Evolutionary conservation across 2,113 vertebrate species (phyloP), one percentile per base, ranked within the genome.

Genomic region (Macquaria australasica): DNA sequence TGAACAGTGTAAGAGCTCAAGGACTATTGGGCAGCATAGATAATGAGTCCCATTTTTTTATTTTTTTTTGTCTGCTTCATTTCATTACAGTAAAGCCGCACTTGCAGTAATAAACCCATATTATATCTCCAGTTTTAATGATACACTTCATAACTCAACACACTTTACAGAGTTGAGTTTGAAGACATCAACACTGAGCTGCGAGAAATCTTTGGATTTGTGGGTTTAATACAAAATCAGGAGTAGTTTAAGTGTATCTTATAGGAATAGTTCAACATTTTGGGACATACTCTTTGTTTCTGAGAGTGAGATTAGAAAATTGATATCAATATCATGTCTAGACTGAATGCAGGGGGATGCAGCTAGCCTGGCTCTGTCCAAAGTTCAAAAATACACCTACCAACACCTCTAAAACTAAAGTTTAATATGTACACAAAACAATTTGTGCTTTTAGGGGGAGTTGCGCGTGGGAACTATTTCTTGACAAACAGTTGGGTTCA

Each of bases 21-120:
- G 73, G 78, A 64, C 21, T 21, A 15, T 84, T 63, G 50, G 71
- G 45, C 39, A 25, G 18, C 55, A 11, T 3, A 28, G 37, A 69
- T 73, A 77, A 77, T 60, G 15, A 56, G 28, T 9, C 8, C 8
- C 16, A 8, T 58, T 39, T 16, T 66, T 20, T n/a, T n/a, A n/a
- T n/a, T n/a, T n/a, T n/a, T n/a, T n/a, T n/a, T n/a, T n/a, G 63
- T 14, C 51, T 39, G 59, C 37, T 53, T 64, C 25, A 51, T 60
- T 60, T 59, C 34, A 55, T 67, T 39, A 6, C 18, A 41, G 53
- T 18, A 45, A 53, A 43, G n/a, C 62, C 23, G 60, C 23, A n/a
- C 56, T 28, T 45, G 51, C 5, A 51, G 51, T 48, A 51, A 50
- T 66, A 66, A 55, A 3, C 3, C 8, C 4, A 2, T 43, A 16